Percentiles rank a stretch among this genome's conserved stretches.
These are phyloP conservation scores for Pinna nobilis DNA, from an alignment of 1,140 invertebrate genomes.

Conservation along the genomic window DNA sequence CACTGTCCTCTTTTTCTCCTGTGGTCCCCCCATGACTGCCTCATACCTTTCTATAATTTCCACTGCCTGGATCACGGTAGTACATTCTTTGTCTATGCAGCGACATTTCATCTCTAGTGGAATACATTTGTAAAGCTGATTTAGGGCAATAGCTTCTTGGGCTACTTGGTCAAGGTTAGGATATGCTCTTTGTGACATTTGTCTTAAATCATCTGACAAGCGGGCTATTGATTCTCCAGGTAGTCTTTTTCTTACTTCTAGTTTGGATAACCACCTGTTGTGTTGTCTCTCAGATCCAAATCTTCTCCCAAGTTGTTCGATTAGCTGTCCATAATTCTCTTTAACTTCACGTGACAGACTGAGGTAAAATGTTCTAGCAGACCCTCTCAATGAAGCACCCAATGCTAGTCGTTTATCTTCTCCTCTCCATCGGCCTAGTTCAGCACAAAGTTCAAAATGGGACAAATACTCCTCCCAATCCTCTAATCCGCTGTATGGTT, in stretches of 20 bases:
- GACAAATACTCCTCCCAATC: conserved; percentile 22
- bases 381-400: background rate
- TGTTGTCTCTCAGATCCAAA: conserved; percentile 28
- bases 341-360: background rate
- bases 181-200: conserved; percentile 24
- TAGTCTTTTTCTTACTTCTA: conserved; percentile 21
- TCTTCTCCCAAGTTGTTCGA: background rate
- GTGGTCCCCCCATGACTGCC: background rate
- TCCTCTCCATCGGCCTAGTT: background rate
- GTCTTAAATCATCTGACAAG: conserved; percentile 20
- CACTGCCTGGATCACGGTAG: conserved; percentile 12
- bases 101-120: conserved; percentile 22
- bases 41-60: conserved; percentile 36
- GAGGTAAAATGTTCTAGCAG: conserved; percentile 19
- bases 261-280: conserved; percentile 24
- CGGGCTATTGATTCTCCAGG: conserved; percentile 18
- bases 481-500: conserved; percentile 30
- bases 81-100: conserved; percentile 20
- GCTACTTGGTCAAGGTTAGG: conserved; percentile 4
- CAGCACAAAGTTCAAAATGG: conserved; percentile 13
- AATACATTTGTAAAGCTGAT: conserved; percentile 26
- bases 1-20: conserved; percentile 7
- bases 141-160: conserved; percentile 21
- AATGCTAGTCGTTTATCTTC: conserved; percentile 3
- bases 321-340: background rate